Evolutionary conservation across 1,140 invertebrate genomes (phyloP).

Genomic region (Eulimnadia texana): DNA sequence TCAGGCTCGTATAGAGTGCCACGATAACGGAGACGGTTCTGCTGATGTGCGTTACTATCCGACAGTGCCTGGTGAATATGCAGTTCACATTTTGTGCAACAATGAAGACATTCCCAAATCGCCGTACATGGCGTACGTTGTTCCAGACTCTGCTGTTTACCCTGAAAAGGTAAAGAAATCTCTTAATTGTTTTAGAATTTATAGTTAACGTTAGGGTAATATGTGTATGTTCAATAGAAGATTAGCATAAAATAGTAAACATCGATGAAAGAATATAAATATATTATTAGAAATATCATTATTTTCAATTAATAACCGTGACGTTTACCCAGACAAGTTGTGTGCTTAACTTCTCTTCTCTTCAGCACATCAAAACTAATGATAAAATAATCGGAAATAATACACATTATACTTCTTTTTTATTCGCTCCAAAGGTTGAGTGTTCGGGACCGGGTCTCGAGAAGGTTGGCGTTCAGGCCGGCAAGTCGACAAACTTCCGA

Average conservation of each 20-base stretch:
- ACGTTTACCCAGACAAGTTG: neutral
- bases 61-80: constrained; percentile 74
- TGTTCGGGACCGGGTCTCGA: constrained; percentile 62
- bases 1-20: constrained; percentile 73
- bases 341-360: no score
- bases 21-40: constrained; percentile 76
- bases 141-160: constrained; percentile 51
- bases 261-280: no score
- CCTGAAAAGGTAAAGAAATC: constrained; percentile 47
- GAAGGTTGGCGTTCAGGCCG: constrained; percentile 46
- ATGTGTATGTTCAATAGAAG: no score
- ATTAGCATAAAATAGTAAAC: no score
- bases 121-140: constrained; percentile 61
- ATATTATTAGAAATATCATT: neutral
- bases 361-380: no score
- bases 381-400: no score
- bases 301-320: neutral
- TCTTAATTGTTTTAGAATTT: neutral
- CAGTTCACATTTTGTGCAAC: constrained; percentile 75
- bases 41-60: constrained; percentile 72
- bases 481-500: constrained; percentile 51
- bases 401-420: neutral
- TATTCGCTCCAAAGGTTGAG: constrained; percentile 37
- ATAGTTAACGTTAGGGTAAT: neutral
- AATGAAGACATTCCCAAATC: constrained; percentile 69